A percentile compares a stretch with the other conserved stretches of the same genome.
Evolutionary conservation across 2,888 invertebrate genomes (phyloP).

Genomic region (Leptodirus hochenwartii): DNA sequence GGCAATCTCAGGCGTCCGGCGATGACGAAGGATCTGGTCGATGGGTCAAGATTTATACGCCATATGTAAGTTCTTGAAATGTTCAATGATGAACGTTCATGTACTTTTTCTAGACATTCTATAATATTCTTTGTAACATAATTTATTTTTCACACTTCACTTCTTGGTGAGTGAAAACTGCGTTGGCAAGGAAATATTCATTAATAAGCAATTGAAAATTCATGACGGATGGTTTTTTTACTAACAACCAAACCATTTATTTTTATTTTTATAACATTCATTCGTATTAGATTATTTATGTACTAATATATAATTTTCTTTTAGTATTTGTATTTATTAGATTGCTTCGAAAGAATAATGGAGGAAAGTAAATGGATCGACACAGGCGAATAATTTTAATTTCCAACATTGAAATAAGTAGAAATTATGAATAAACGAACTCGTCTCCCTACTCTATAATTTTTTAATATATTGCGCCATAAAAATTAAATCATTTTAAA

Average conservation of each 20-base stretch:
- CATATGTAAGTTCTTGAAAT: conserved; percentile 52
- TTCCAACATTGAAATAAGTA: no score
- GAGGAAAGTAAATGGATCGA: conserved; percentile 80
- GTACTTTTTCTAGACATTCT: neutral
- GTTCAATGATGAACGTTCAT: neutral
- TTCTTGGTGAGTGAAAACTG: neutral
- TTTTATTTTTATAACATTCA: conserved; percentile 13
- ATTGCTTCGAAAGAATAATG: conserved; percentile 90
- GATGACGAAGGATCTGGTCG: no score
- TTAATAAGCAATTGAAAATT: no score
- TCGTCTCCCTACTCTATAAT: no score
- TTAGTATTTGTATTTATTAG: conserved; percentile 76
- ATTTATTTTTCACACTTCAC: neutral
- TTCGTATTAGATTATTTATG: conserved; percentile 6
- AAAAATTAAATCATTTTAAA: no score
- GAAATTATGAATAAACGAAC: no score
- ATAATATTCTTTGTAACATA: neutral
- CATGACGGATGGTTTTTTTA: conserved; percentile 3
- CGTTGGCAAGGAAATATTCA: no score
- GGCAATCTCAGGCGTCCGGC: conserved; percentile 61
- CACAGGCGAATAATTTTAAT: conserved; percentile 62
- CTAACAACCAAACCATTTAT: neutral
- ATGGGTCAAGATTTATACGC: conserved; percentile 75
- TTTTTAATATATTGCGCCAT: no score
- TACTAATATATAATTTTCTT: no score